phyloP scores from a whole-genome alignment of 2,113 vertebrate genomes.

The Cyprinodon brontotheroides region DNA sequence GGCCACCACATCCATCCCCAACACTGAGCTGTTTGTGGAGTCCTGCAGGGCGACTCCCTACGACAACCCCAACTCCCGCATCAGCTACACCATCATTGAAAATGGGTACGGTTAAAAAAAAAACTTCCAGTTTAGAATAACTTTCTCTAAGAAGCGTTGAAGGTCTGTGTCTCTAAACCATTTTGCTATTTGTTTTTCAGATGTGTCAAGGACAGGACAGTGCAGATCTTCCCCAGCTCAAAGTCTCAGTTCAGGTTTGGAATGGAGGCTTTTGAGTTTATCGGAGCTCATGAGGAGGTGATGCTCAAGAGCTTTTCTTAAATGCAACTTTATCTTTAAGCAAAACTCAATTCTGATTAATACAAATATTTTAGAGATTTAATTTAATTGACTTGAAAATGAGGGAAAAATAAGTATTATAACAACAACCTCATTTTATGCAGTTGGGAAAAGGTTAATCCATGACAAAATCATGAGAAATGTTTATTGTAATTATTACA shows the following conservation, averaged over 20 bases:
- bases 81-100: constrained; percentile 55
- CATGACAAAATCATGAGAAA: too few relatives aligned
- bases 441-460: too few relatives aligned
- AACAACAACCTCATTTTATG: too few relatives aligned
- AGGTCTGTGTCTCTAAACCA: not conserved
- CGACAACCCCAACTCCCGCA: constrained; percentile 52
- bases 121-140: too few relatives aligned
- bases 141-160: not conserved
- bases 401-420: too few relatives aligned
- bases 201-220: constrained; percentile 55
- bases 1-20: constrained; percentile 40
- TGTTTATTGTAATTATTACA: too few relatives aligned
- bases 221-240: constrained; percentile 32
- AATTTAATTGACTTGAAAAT: too few relatives aligned
- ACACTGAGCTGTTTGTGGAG: constrained; percentile 62
- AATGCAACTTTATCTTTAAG: too few relatives aligned
- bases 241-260: constrained; percentile 54
- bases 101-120: constrained; percentile 44
- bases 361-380: too few relatives aligned
- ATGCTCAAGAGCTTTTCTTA: too few relatives aligned
- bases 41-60: constrained; percentile 30
- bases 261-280: constrained; percentile 68
- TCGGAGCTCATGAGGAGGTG: constrained; percentile 49
- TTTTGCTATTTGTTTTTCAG: constrained; percentile 19
- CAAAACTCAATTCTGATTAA: too few relatives aligned